Conservation (phyloP, 2,113 vertebrate species). For the Rana temporaria region DNA sequence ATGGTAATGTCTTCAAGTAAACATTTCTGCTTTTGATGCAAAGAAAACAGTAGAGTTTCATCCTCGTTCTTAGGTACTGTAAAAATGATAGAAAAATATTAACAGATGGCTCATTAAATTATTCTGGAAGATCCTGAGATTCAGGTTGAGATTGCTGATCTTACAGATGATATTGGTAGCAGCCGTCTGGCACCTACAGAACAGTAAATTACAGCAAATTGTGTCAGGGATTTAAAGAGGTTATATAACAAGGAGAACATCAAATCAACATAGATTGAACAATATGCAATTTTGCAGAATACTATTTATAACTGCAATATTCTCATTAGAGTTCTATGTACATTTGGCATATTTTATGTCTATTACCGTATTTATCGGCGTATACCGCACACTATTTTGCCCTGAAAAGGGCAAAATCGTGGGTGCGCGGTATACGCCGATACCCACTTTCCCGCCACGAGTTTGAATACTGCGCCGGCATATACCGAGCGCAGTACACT, state of each 20-base stretch:
- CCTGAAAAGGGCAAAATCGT: no score
- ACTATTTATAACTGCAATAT: no score
- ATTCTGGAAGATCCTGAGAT: slow-evolving; percentile 38
- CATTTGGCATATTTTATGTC: no score
- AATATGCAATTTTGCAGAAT: no score
- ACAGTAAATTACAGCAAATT: slow-evolving; percentile 19
- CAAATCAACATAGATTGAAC: no score
- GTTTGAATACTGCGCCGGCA: no score
- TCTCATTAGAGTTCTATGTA: no score
- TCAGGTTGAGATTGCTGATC: slow-evolving; percentile 45
- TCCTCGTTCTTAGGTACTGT: slow-evolving; percentile 3
- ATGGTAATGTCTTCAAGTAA: slow-evolving; percentile 29
- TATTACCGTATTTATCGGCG: no score
- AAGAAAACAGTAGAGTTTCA: slow-evolving; percentile 43
- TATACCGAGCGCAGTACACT: no score
- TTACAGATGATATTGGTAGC: slow-evolving; percentile 45
- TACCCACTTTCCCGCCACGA: no score
- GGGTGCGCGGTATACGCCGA: no score
- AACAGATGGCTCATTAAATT: slow-evolving; percentile 56
- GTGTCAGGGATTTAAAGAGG: slow-evolving; percentile 1
- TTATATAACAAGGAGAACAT: background rate
- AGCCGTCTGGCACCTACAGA: slow-evolving; percentile 35
- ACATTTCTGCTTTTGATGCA: slow-evolving; percentile 25
- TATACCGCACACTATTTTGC: no score
- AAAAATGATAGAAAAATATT: slow-evolving; percentile 44